These are phyloP conservation scores for Mythimna ferrago DNA, from an alignment of 2,888 invertebrate genomes.

Conservation along the genomic window DNA sequence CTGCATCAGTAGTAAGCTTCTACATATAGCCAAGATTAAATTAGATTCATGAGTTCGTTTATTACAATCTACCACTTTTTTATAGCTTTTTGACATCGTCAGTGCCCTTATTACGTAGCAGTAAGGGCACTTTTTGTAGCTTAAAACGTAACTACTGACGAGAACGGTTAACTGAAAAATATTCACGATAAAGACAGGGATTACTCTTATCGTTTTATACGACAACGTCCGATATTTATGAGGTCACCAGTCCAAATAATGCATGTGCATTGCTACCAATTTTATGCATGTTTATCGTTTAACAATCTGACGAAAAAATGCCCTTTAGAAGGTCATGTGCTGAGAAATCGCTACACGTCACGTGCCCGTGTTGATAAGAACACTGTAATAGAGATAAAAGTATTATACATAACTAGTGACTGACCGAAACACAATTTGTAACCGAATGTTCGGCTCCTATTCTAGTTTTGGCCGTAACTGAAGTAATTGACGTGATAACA, in stretches of 20 bases:
- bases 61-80: not conserved
- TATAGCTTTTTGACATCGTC: not conserved
- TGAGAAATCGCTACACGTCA: not conserved
- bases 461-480: no score
- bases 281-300: conserved; percentile 7
- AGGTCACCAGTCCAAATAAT: conserved; percentile 5
- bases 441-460: no score
- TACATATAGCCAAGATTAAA: not conserved
- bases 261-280: conserved; percentile 14
- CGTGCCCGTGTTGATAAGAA: no score
- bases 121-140: not conserved
- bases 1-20: not conserved
- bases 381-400: not conserved
- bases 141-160: not conserved
- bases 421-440: no score
- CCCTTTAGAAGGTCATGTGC: conserved; percentile 27
- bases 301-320: conserved; percentile 13
- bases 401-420: not conserved
- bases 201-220: conserved; percentile 36
- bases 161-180: not conserved
- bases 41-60: not conserved
- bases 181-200: conserved; percentile 1
- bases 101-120: not conserved
- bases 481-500: no score
- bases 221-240: conserved; percentile 9